These are phyloP conservation scores for Gisinianus flammeolus DNA, from an alignment of 2,888 invertebrate genomes.

Conservation along the genomic window DNA sequence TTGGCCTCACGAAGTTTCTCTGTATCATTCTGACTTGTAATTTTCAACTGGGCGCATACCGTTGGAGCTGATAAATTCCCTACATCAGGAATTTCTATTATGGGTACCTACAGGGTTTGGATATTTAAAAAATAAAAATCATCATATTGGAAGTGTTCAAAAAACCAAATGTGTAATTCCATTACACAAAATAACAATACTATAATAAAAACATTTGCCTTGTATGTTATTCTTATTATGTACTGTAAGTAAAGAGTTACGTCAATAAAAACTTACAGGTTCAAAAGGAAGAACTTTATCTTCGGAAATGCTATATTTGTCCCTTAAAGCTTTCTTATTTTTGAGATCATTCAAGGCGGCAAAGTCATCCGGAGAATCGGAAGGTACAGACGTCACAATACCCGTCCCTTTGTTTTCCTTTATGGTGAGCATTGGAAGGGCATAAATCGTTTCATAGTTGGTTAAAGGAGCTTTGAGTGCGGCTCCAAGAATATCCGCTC, in stretches of 20 bases:
- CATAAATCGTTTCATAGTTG: constrained; percentile 81
- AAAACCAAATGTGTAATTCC: no score
- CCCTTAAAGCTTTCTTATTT: constrained; percentile 89
- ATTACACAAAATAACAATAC: no score
- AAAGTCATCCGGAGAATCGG: constrained; percentile 98
- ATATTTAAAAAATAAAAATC: neutral
- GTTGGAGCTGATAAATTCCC: constrained; percentile 85
- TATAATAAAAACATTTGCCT: neutral
- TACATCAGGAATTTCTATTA: constrained; percentile 88
- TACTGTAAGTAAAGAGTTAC: neutral
- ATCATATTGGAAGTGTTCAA: no score
- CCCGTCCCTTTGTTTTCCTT: constrained; percentile 99
- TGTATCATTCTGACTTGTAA: constrained; percentile 96
- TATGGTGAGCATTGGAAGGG: constrained; percentile 96
- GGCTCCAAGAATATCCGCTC: constrained; percentile 79
- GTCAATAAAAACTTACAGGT: constrained; percentile 64
- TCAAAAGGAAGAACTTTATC: constrained; percentile 76
- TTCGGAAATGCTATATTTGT: constrained; percentile 88
- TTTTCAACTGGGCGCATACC: constrained; percentile 86
- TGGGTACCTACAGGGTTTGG: constrained; percentile 69
- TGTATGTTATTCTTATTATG: neutral
- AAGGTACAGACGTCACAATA: constrained; percentile 96
- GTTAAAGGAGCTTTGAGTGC: constrained; percentile 85
- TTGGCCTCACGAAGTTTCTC: constrained; percentile 94
- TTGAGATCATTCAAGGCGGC: constrained; percentile 93